Percentiles rank a stretch among this genome's conserved stretches.
These are phyloP conservation scores for Sebastes nivosus DNA, from an alignment of 2,797 vertebrate genomes.

Conservation along the genomic window DNA sequence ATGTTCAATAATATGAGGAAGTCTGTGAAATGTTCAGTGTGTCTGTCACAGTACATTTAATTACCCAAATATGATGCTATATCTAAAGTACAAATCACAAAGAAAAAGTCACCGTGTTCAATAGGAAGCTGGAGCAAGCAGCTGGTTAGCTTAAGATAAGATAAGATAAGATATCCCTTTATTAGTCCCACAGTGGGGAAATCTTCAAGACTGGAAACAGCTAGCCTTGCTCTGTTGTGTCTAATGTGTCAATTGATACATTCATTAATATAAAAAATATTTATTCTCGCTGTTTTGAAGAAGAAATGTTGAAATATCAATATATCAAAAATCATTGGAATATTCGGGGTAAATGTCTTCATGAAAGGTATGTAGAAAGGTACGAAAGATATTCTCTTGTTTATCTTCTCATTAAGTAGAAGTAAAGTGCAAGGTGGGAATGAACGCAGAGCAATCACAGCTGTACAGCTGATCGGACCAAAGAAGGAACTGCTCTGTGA, in stretches of 20 bases:
- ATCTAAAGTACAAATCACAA: neutral
- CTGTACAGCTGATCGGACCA: constrained; percentile 41
- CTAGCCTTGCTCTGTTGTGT: neutral
- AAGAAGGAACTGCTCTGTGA: constrained; percentile 69
- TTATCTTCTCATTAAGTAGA: neutral
- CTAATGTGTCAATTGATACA: neutral
- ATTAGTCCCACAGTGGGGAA: too few species aligned
- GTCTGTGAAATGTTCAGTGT: neutral
- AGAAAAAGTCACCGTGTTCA: neutral
- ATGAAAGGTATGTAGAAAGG: neutral
- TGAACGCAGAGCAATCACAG: constrained; percentile 25
- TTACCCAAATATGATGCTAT: neutral
- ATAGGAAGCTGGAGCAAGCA: neutral
- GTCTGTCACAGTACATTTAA: neutral
- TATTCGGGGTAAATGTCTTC: neutral
- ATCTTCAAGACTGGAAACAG: neutral
- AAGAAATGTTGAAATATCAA: neutral
- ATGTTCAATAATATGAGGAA: neutral
- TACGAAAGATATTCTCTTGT: neutral
- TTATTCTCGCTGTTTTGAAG: neutral
- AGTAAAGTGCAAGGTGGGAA: constrained; percentile 1
- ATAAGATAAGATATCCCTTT: too few species aligned
- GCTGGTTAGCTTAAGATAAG: neutral
- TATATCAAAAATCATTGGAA: neutral
- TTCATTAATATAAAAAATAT: neutral